Evolutionary conservation across 2,113 vertebrate genomes (phyloP).

Genomic region (Calyptomena viridis): DNA sequence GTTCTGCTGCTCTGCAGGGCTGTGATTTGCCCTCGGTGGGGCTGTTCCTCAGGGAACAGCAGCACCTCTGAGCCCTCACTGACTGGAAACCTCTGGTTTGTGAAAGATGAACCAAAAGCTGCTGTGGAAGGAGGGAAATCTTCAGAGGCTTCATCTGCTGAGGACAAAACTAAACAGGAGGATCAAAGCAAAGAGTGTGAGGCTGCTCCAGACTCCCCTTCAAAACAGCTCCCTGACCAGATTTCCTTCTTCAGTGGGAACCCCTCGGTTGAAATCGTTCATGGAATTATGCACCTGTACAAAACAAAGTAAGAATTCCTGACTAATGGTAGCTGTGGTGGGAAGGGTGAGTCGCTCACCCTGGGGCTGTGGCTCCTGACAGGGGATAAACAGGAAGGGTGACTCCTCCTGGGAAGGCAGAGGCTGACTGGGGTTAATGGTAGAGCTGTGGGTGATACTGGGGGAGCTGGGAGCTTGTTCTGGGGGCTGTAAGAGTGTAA

Average conservation of each 20-base stretch:
- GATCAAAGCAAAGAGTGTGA: constrained; percentile 63
- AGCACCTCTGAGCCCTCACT: neutral
- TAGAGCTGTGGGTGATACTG: neutral
- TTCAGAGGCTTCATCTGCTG: constrained; percentile 40
- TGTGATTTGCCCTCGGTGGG: neutral
- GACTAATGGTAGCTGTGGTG: neutral
- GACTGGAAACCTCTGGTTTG: constrained; percentile 32
- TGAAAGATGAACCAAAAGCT: constrained; percentile 63
- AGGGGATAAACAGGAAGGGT: constrained; percentile 25
- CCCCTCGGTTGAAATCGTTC: constrained; percentile 94
- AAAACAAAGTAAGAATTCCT: constrained; percentile 91
- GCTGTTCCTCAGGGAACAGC: neutral
- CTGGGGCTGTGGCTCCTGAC: neutral
- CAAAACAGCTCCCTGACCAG: constrained; percentile 95
- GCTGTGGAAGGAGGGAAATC: constrained; percentile 54
- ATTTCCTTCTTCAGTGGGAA: constrained; percentile 99
- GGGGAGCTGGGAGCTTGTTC: neutral
- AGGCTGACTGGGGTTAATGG: fast-evolving
- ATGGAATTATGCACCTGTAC: constrained; percentile 99
- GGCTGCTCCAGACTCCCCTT: constrained; percentile 83
- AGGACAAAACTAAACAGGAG: constrained; percentile 51
- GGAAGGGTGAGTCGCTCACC: neutral
- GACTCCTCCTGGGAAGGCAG: neutral
- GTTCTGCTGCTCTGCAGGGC: neutral
- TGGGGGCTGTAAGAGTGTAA: neutral